Evolutionary conservation across 2,113 vertebrate genomes (phyloP).

Genomic region (Syrrhaptes paradoxus): DNA sequence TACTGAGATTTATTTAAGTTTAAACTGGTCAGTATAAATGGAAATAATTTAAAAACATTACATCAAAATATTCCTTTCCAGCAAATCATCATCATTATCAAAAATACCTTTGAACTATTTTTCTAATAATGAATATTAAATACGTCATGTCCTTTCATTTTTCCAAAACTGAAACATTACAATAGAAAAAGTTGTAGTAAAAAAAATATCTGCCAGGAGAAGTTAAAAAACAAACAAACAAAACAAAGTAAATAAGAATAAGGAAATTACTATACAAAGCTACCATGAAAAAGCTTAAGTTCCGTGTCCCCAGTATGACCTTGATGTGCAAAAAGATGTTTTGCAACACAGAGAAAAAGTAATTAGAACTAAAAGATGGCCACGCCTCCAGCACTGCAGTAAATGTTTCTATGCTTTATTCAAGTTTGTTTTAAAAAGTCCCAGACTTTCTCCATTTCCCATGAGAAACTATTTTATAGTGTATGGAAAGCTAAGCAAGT

Average conservation of each 20-base stretch:
- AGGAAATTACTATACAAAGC: neutral
- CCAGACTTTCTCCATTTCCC: neutral
- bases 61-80: neutral
- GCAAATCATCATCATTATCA: neutral
- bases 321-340: neutral
- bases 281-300: neutral
- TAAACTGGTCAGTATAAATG: neutral
- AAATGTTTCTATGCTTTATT: neutral
- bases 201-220: neutral
- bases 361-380: neutral
- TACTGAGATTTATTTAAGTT: neutral
- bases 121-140: neutral
- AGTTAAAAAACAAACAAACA: neutral
- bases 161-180: neutral
- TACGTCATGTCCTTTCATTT: neutral
- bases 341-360: neutral
- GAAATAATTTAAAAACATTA: neutral
- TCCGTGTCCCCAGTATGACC: neutral
- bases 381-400: neutral
- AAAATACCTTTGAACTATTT: neutral
- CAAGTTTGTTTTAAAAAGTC: neutral
- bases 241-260: neutral
- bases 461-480: neutral
- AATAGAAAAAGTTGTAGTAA: neutral
- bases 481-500: neutral